These are phyloP conservation scores for Leuciscus waleckii DNA, from an alignment of 2,797 vertebrate genomes.

Conservation along the genomic window DNA sequence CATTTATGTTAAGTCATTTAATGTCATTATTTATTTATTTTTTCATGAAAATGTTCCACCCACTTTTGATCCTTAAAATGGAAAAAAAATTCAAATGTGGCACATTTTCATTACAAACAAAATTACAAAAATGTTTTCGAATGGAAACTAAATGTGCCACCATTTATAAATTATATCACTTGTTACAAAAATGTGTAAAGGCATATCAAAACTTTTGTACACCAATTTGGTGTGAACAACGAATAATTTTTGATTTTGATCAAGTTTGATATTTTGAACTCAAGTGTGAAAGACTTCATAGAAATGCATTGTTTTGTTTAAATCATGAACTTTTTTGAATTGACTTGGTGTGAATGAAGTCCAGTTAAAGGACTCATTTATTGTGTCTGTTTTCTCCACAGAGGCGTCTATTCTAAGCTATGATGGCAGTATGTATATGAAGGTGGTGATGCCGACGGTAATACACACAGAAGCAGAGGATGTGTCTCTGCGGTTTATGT, in stretches of 20 bases:
- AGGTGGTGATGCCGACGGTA: constrained; percentile 90
- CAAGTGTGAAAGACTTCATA: neutral
- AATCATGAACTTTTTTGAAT: neutral
- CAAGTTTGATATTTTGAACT: neutral
- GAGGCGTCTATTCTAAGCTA: constrained; percentile 94
- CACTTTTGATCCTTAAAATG: neutral
- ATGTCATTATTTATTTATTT: neutral
- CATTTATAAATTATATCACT: too few relatives aligned
- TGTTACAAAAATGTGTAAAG: neutral
- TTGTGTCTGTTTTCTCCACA: constrained; percentile 68
- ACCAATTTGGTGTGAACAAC: neutral
- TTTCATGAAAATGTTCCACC: neutral
- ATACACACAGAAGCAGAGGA: constrained; percentile 98
- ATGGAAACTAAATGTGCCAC: too few relatives aligned
- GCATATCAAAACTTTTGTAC: neutral
- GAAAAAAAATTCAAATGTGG: too few relatives aligned
- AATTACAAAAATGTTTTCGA: too few relatives aligned
- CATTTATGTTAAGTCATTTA: too few relatives aligned
- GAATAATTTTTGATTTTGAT: neutral
- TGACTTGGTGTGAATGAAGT: neutral
- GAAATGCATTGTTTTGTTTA: neutral
- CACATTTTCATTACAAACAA: neutral
- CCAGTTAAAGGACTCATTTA: neutral
- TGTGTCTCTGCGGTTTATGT: constrained; percentile 96
- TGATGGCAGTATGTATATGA: constrained; percentile 99